phyloP scores from a whole-genome alignment of 1,140 invertebrate species.

The Euura lappo region DNA sequence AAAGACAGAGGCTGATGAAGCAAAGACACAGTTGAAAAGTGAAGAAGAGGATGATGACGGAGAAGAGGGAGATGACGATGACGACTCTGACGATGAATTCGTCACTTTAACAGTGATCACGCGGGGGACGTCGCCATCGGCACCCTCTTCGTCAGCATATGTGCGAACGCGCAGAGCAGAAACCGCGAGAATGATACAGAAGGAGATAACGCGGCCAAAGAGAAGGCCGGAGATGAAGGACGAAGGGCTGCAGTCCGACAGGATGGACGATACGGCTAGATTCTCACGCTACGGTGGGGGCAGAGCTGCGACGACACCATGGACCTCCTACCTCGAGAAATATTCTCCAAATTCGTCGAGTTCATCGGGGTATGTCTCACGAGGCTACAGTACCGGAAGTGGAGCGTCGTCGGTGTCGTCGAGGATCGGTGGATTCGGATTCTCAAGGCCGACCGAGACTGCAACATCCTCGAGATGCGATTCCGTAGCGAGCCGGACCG shows the following conservation, averaged over 20 bases:
- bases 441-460: conserved; percentile 29
- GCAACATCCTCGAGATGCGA: conserved; percentile 12
- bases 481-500: neutral
- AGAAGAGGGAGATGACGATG: conserved; percentile 20
- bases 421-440: conserved; percentile 42
- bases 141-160: conserved; percentile 68
- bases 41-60: conserved; percentile 18
- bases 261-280: conserved; percentile 67
- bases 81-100: conserved; percentile 46
- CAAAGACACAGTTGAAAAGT: neutral
- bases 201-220: conserved; percentile 66
- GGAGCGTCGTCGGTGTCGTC: conserved; percentile 17
- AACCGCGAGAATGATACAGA: conserved; percentile 72
- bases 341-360: conserved; percentile 33
- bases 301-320: conserved; percentile 63
- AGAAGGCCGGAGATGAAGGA: conserved; percentile 64
- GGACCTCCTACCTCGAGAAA: conserved; percentile 71
- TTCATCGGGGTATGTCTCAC: conserved; percentile 32
- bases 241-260: conserved; percentile 73
- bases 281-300: conserved; percentile 63
- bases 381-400: conserved; percentile 33
- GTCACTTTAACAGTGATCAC: conserved; percentile 70
- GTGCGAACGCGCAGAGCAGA: conserved; percentile 71
- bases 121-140: conserved; percentile 77
- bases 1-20: neutral